Percentiles rank a stretch among this genome's conserved stretches.
phyloP scores from a whole-genome alignment of 2,888 invertebrate genomes.

The Macropis europaea region DNA sequence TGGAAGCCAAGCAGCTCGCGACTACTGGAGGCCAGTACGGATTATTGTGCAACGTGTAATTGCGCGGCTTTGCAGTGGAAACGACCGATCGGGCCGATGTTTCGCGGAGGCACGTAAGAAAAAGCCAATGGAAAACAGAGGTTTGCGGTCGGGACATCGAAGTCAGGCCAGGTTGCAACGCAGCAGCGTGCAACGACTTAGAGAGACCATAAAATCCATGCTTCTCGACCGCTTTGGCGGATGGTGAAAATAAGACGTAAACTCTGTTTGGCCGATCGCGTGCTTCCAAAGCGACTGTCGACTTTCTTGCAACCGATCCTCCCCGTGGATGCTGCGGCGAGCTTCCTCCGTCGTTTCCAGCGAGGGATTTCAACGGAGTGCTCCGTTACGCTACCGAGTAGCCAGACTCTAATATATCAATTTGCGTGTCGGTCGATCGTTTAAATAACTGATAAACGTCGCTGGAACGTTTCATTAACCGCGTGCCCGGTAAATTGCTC shows the following conservation, averaged over 20 bases:
- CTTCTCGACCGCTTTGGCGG: not conserved
- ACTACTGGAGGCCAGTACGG: conserved; percentile 34
- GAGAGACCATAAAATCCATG: conserved; percentile 20
- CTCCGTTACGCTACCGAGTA: conserved; percentile 52
- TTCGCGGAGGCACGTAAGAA: conserved; percentile 62
- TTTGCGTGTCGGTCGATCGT: conserved; percentile 55
- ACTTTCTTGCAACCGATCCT: conserved; percentile 38
- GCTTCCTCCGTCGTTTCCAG: conserved; percentile 13
- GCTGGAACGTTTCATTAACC: conserved; percentile 43
- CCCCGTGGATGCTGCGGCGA: not conserved
- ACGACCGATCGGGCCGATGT: conserved; percentile 64
- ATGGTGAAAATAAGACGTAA: conserved; percentile 50
- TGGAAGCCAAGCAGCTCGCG: conserved; percentile 21
- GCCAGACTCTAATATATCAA: conserved; percentile 55
- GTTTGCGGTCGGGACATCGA: conserved; percentile 56
- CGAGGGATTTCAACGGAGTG: no score
- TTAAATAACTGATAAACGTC: conserved; percentile 55
- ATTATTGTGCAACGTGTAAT: conserved; percentile 72
- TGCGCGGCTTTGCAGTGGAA: conserved; percentile 68
- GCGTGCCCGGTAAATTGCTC: conserved; percentile 9
- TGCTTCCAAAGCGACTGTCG: conserved; percentile 37
- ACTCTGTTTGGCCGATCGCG: conserved; percentile 33
- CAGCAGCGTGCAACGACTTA: conserved; percentile 31
- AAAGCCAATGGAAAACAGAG: conserved; percentile 63
- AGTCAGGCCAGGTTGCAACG: conserved; percentile 19